Evolutionary conservation across 1,140 invertebrate species (phyloP).

Genomic region (Drosophila suzukii): DNA sequence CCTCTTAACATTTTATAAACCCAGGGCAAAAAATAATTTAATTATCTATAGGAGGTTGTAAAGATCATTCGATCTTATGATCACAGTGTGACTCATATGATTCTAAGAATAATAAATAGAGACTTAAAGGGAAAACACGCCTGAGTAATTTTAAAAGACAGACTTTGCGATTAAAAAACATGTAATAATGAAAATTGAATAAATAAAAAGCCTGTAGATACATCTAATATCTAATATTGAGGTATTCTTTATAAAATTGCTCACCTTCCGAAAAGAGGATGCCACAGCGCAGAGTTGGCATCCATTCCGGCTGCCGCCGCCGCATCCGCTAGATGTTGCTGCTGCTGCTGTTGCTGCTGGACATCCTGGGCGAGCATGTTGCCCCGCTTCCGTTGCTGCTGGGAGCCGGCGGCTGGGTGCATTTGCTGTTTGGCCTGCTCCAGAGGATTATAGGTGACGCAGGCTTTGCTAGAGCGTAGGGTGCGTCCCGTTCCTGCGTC

Average conservation of each 20-base stretch:
- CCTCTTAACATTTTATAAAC: no score
- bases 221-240: not conserved
- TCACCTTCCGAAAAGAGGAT: conserved; percentile 90
- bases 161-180: no score
- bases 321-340: conserved; percentile 53
- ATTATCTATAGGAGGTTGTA: no score
- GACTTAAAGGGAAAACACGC: no score
- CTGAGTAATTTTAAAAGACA: no score
- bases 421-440: conserved; percentile 65
- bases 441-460: conserved; percentile 64
- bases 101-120: no score
- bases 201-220: not conserved
- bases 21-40: no score
- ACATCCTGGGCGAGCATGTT: conserved; percentile 52
- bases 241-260: conserved; percentile 23
- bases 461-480: conserved; percentile 68
- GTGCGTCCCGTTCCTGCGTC: conserved; percentile 53
- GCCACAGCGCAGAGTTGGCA: conserved; percentile 87
- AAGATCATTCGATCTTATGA: no score
- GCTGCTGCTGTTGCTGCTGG: conserved; percentile 60
- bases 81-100: no score
- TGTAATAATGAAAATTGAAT: no score
- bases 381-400: conserved; percentile 58
- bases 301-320: conserved; percentile 74
- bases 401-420: conserved; percentile 36